Base-by-base conservation (phyloP, 2,888 invertebrate genomes). In the Sarcophaga rosellei region DNA sequence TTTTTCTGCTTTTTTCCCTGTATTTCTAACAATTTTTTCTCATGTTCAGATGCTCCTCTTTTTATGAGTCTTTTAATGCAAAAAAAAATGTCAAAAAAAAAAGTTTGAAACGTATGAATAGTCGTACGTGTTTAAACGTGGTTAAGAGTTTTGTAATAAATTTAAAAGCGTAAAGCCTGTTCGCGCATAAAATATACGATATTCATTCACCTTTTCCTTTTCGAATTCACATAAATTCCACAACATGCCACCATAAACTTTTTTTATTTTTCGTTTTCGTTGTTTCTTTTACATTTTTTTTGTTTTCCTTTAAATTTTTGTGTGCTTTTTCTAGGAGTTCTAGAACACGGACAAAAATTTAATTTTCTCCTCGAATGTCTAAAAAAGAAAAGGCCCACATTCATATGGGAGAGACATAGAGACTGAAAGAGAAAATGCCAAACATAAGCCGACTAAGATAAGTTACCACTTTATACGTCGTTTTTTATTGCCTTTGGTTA, bases 171-270 rank as follows among this genome's bases (percentile, higher is more conserved):
- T 53, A 76, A 86, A 74, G 62, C 77, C 86, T 86, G 86, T 68
- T 81, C 81, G 78, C 84, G 86, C 86, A 86, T 84, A 84, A 84
- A 84, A 86, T 84, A 84, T 81, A 66, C 61, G 77, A 74, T 81
- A 70, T 81, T 84, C 74, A 62, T 84, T 84, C 75, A 84, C 74
- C 77, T 84, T 35, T 35, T 35, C 35, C 35, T 35, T 35, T 84
- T 82, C 70, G 66, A 79, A 81, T 70, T 81, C 61, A 80, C 65
- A 82, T 75, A 66, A 59, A 69, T 74, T 79, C 78, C 57, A 65
- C 15, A 53, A 72, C 84, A 84, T 80, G 79, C 47, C 84, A 68
- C n/a, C 63, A 66, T 25, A 11, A 35, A 21, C 44, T 35, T 79
- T 53, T 73, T 66, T 63, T 21, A 5, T 17, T 65, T 65, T 65